Base-by-base conservation (phyloP, 2,113 vertebrate species). In the Oostethus manadensis region DNA sequence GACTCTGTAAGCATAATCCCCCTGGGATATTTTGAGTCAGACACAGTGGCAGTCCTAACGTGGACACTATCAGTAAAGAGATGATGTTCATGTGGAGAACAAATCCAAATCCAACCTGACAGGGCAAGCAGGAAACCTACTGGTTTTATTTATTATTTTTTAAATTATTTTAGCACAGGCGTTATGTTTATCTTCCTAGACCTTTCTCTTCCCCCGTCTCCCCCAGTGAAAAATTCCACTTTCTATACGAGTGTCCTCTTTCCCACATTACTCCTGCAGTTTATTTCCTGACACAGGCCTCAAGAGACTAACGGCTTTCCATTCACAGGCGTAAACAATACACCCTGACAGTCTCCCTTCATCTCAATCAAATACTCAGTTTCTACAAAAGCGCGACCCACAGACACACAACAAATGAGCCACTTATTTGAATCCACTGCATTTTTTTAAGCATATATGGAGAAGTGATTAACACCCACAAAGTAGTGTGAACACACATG, bases 201-300 rank as follows among this genome's bases (percentile, higher is more conserved):
- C 81, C 80, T 76, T 71, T 53, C 66, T 64, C 57, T 79, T 78
- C 62, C 71, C 68, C 59, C 67, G 16, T 73, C 48, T 69, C 46
- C 56, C 63, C 65, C 64, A 15, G 20, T 60, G 53, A 73, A 23
- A 64, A 78, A 68, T 79, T 33, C 67, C 26, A 56, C 61, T 69
- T 66, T 78, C 71, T 79, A 64, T 33, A 51, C 23, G 54, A 60
- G 60, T 65, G 46, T 71, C 68, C 68, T 70, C 60, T 83, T 86
- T 87, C 87, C 84, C 86, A 88, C 84, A 82, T 85, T 80, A 82
- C 51, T 84, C 74, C 78, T 79, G 70, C 72, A 62, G 66, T 73
- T 73, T 63, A 67, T 69, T 75, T 65, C 60, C 63, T 57, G 66
- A 83, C 62, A 66, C 60, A 57, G 69, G 58, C 68, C 69, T 56